phyloP scores from a whole-genome alignment of 2,888 invertebrate genomes.

The Euclidia mi region DNA sequence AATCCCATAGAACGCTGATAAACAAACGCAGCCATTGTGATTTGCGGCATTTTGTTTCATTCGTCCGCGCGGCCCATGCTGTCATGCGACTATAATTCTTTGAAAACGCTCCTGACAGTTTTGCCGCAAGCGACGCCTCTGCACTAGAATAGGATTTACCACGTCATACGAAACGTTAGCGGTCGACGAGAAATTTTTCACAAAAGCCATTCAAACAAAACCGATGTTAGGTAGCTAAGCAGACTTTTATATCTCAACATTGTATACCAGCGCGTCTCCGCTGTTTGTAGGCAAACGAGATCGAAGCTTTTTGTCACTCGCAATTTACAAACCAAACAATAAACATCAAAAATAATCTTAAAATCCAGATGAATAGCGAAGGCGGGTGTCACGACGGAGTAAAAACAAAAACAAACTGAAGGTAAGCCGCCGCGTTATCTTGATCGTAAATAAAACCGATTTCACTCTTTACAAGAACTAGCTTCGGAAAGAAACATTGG shows the following conservation, averaged over 20 bases:
- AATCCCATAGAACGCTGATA: conserved; percentile 57
- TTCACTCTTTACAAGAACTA: conserved; percentile 55
- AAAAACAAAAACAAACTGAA: conserved; percentile 69
- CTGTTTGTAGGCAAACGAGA: conserved; percentile 49
- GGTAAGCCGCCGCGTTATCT: conserved; percentile 62
- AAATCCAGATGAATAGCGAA: conserved; percentile 75
- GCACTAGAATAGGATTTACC: conserved; percentile 74
- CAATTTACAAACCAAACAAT: conserved; percentile 72
- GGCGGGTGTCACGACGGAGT: conserved; percentile 58
- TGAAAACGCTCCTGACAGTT: conserved; percentile 79
- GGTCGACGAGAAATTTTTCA: conserved; percentile 58
- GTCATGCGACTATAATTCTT: conserved; percentile 81
- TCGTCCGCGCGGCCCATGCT: conserved; percentile 63
- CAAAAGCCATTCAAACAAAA: conserved; percentile 58
- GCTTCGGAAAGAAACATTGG: conserved; percentile 45
- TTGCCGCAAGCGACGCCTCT: conserved; percentile 63
- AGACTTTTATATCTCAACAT: conserved; percentile 46
- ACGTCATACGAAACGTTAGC: conserved; percentile 72
- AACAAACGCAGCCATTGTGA: conserved; percentile 67
- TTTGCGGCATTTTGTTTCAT: conserved; percentile 72
- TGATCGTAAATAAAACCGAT: conserved; percentile 65
- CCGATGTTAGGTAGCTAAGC: conserved; percentile 46
- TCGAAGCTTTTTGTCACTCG: conserved; percentile 59
- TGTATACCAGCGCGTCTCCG: conserved; percentile 33
- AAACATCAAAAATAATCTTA: conserved; percentile 74